Evolutionary conservation across 1,140 invertebrate species (phyloP).

Genomic region (Hydropsyche tenuis): DNA sequence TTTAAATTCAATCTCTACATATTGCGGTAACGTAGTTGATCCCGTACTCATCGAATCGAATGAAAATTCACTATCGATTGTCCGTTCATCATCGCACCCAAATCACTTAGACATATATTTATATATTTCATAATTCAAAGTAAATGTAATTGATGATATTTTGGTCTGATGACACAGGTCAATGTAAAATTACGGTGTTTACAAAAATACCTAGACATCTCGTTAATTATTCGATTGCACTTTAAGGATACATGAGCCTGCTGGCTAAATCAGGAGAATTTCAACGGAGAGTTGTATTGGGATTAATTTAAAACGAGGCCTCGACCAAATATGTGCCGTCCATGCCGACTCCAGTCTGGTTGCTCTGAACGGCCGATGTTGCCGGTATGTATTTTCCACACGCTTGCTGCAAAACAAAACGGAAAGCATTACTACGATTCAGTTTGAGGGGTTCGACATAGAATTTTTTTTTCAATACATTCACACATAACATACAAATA

Average conservation of each 20-base stretch:
- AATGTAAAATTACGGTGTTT: conserved; percentile 2
- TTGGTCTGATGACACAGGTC: neutral
- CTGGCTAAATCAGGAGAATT: too few species aligned
- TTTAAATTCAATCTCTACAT: conserved; percentile 3
- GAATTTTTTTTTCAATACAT: too few species aligned
- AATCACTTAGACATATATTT: conserved; percentile 5
- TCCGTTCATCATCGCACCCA: neutral
- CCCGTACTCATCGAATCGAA: conserved; percentile 7
- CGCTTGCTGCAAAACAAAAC: conserved; percentile 72
- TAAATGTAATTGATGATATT: neutral
- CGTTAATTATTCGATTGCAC: neutral
- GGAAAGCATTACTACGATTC: conserved; percentile 55
- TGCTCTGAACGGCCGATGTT: conserved; percentile 75
- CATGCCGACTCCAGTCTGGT: conserved; percentile 78
- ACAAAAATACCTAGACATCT: conserved; percentile 8
- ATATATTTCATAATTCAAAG: neutral
- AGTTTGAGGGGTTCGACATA: too few species aligned
- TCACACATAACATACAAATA: too few species aligned
- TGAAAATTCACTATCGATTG: neutral
- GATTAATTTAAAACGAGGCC: conserved; percentile 73
- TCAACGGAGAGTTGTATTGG: neutral
- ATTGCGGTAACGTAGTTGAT: conserved; percentile 18
- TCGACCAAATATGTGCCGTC: conserved; percentile 83
- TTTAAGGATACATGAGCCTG: neutral
- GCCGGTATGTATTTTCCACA: conserved; percentile 85